Evolutionary conservation across 2,797 vertebrate genomes (phyloP).

Genomic region (Sebastes jordani): DNA sequence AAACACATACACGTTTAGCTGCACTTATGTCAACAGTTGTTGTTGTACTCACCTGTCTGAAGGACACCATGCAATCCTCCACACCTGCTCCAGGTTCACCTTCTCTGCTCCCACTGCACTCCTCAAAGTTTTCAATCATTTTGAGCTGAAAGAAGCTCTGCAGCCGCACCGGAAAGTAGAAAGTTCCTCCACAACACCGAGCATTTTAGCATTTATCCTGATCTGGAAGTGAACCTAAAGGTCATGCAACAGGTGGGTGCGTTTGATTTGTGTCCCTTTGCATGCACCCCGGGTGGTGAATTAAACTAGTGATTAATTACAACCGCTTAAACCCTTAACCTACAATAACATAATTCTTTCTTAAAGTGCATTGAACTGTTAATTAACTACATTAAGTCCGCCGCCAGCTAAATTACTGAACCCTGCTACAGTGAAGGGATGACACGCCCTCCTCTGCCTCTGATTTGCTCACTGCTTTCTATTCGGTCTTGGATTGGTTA

Average conservation of each 20-base stretch:
- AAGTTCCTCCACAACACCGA: too few relatives aligned
- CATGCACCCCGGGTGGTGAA: background rate
- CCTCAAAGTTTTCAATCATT: too few relatives aligned
- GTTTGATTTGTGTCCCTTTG: background rate
- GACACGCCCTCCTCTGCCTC: too few relatives aligned
- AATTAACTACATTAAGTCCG: background rate
- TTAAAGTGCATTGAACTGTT: background rate
- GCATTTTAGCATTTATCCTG: rapidly evolving
- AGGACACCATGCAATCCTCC: background rate
- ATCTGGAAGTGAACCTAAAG: too few relatives aligned
- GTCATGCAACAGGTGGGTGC: background rate
- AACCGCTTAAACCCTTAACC: background rate
- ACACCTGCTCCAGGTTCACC: background rate
- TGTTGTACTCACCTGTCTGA: background rate
- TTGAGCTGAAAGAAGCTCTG: too few relatives aligned
- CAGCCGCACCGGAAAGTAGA: too few relatives aligned
- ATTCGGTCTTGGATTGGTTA: too few relatives aligned
- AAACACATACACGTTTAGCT: background rate
- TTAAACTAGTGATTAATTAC: background rate
- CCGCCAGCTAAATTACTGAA: rapidly evolving
- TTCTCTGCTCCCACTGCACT: background rate
- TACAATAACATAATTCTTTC: background rate
- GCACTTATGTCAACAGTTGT: background rate
- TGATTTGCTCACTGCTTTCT: too few relatives aligned
- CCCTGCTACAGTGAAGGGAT: too few relatives aligned